phyloP scores from a whole-genome alignment of 1,140 invertebrate genomes.

The Arion vulgaris region DNA sequence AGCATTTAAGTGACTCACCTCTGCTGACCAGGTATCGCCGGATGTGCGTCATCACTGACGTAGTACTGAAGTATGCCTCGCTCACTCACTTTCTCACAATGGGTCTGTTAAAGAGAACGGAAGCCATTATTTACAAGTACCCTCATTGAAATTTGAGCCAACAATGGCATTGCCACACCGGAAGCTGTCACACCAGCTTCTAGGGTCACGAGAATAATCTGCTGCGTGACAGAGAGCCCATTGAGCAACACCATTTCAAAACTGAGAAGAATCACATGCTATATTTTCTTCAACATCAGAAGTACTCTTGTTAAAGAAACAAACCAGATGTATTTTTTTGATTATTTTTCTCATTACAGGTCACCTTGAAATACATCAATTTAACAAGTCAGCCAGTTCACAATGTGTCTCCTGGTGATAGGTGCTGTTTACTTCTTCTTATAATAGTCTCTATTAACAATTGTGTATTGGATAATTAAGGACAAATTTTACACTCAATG shows the following conservation, averaged over 20 bases:
- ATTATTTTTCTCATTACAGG: no score
- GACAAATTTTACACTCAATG: no score
- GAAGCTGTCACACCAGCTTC: not conserved
- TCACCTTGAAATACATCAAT: no score
- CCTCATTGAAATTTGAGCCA: not conserved
- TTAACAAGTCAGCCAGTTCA: no score
- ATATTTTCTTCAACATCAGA: not conserved
- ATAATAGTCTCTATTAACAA: no score
- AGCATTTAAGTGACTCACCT: constrained; percentile 34
- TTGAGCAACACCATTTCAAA: not conserved
- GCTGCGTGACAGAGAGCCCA: not conserved
- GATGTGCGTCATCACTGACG: constrained; percentile 39
- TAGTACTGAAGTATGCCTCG: constrained; percentile 53
- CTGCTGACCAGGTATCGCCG: constrained; percentile 45
- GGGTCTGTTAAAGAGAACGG: constrained; percentile 42
- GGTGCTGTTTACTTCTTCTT: no score
- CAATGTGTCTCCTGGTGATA: no score
- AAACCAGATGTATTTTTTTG: no score
- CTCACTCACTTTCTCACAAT: constrained; percentile 53
- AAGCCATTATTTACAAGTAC: not conserved
- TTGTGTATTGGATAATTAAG: no score
- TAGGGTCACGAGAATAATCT: not conserved
- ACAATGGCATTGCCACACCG: not conserved
- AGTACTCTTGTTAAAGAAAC: no score
- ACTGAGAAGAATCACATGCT: not conserved